Conservation (phyloP, 1,140 invertebrate species). For the Aradophagus sp. region DNA sequence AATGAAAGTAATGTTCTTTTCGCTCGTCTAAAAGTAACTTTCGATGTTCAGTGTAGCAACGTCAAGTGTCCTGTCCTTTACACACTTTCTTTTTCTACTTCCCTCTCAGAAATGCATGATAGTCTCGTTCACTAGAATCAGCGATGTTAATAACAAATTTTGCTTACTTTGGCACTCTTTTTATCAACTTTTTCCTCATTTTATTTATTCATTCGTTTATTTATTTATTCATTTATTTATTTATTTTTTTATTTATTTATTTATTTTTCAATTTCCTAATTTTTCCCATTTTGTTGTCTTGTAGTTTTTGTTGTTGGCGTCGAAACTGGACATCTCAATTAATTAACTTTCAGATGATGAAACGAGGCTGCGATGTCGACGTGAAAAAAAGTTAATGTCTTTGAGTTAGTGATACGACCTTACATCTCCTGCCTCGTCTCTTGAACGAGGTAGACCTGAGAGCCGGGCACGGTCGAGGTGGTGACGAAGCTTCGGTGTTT, state of each 20-base stretch:
- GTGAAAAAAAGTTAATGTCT: slow-evolving; percentile 58
- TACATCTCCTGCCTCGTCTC: slow-evolving; percentile 78
- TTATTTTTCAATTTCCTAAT: too few species aligned
- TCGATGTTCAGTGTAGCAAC: slow-evolving; percentile 7
- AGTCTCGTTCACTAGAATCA: slow-evolving; percentile 17
- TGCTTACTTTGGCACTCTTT: too few species aligned
- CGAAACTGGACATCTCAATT: too few species aligned
- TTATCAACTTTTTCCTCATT: too few species aligned
- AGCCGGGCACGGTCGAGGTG: slow-evolving; percentile 88
- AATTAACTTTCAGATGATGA: slow-evolving; percentile 61
- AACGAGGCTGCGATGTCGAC: slow-evolving; percentile 62
- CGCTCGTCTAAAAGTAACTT: too few species aligned
- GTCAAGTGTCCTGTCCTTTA: slow-evolving; percentile 21
- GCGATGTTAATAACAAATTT: not conserved
- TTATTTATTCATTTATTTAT: too few species aligned
- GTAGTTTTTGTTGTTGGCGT: too few species aligned
- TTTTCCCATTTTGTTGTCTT: too few species aligned
- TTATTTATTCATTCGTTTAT: too few species aligned
- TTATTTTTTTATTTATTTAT: too few species aligned
- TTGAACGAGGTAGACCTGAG: slow-evolving; percentile 90
- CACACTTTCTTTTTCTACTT: too few species aligned
- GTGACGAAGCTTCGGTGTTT: slow-evolving; percentile 97
- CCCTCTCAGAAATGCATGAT: slow-evolving; percentile 42
- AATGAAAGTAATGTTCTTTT: slow-evolving; percentile 37
- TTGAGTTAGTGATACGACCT: slow-evolving; percentile 49